Percentiles rank a stretch among this genome's conserved stretches.
These are phyloP conservation scores for Aplysina aerophoba DNA, from an alignment of 37 sponge, comb jelly and placozoan species.

Conservation along the genomic window DNA sequence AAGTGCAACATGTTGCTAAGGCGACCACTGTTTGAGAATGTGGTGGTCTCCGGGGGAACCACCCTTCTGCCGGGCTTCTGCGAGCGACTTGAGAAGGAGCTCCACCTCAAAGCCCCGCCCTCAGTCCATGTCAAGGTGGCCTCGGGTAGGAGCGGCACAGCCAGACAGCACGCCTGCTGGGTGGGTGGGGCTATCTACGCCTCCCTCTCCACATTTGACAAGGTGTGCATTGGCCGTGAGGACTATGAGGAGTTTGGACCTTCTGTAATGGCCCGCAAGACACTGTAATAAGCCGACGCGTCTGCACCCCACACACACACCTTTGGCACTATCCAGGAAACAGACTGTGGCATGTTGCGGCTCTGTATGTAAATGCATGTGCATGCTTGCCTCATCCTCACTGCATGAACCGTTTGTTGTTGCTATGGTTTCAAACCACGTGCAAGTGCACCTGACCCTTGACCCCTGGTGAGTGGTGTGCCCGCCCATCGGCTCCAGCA, in stretches of 20 bases:
- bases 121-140: slow-evolving; percentile 97
- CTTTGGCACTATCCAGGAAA: too few relatives aligned
- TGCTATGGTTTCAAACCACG: neutral
- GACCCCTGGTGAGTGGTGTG: too few relatives aligned
- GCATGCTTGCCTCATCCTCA: too few relatives aligned
- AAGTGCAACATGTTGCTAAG: slow-evolving; percentile 98
- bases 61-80: slow-evolving; percentile 96
- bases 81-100: slow-evolving; percentile 98
- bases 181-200: slow-evolving; percentile 99
- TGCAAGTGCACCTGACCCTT: neutral
- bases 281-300: neutral
- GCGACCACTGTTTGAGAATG: slow-evolving; percentile 96
- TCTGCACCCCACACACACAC: slow-evolving; percentile 5
- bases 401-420: too few relatives aligned
- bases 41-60: slow-evolving; percentile 96
- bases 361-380: too few relatives aligned
- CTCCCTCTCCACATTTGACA: slow-evolving; percentile 98
- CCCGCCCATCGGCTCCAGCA: too few relatives aligned
- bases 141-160: slow-evolving; percentile 72
- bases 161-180: slow-evolving; percentile 99
- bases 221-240: slow-evolving; percentile 97
- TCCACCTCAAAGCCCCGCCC: slow-evolving; percentile 91
- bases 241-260: slow-evolving; percentile 98
- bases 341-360: neutral
- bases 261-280: slow-evolving; percentile 80